Base-by-base conservation (phyloP, 2,888 invertebrate genomes). In the Diaphora mendica region DNA sequence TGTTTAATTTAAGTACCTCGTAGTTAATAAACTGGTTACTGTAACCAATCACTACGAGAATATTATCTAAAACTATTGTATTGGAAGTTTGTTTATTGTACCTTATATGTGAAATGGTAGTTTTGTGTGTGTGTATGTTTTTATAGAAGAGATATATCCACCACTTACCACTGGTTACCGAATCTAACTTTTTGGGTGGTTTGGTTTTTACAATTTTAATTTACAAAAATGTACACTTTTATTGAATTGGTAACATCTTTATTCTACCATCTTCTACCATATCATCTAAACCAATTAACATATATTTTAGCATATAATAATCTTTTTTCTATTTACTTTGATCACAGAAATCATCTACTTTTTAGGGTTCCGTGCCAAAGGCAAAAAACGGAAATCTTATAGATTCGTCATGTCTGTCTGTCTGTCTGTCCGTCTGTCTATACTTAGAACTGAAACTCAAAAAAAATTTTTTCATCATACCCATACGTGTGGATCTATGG, bases 31-130 rank as follows among this genome's bases (percentile, higher is more conserved):
- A 30, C 23, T 67, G 48, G 67, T 67, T 67, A 30, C 44, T 42
- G 5, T 39, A 42, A 70, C 70, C 44, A 70, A 30, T 62, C 42
- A 62, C 30, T 62, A 70, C 30, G 30, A 30, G 42, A 69, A 35
- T 68, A 55, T 30, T 39, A 39, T 30, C 15, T 62, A 20, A 62
- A 62, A 30, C 8, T 59, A 13, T 59, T 30, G 15, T 62, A 30
- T 30, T 30, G 2, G 17, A 62, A 62, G 30, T 62, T 62, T 3
- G n/a, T 30, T 62, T 62, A 15, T 62, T 62, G 30, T 62, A 62
- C 7, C 17, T 62, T 62, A 26, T 30, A 17, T 30, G 30, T 26
- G 15, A 59, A 62, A 62, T 30, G 4, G 15, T 59, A 59, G 13
- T 59, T 59, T 26, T 42, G 26, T 30, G 44, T 30, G 42, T 65